Conservation (phyloP, 2,888 invertebrate genomes). For the Drosophila buzzatii region DNA sequence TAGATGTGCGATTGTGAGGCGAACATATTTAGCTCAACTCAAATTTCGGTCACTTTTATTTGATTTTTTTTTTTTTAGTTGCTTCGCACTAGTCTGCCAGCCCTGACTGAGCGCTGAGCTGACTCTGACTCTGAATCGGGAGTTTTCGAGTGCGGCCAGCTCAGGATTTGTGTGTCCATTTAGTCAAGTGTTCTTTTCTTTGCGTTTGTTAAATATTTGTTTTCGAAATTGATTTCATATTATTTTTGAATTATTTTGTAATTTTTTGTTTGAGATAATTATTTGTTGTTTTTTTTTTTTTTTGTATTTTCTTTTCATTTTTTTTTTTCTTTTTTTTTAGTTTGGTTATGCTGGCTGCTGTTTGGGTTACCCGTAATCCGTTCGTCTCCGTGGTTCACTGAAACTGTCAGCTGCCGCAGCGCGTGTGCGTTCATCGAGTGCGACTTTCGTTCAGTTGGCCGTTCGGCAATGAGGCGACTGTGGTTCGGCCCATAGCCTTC, state of each 20-base stretch:
- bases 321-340: neutral
- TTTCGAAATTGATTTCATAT: neutral
- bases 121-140: constrained; percentile 11
- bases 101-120: constrained; percentile 9
- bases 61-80: too few species aligned
- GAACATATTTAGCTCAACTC: constrained; percentile 42
- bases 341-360: constrained; percentile 38
- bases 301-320: neutral
- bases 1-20: constrained; percentile 1
- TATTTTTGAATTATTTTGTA: neutral
- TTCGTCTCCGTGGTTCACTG: constrained; percentile 86
- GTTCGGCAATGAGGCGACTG: constrained; percentile 13
- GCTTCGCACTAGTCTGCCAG: constrained; percentile 14
- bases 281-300: neutral
- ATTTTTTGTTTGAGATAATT: neutral
- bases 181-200: neutral
- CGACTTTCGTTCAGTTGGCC: constrained; percentile 81
- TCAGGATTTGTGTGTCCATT: neutral
- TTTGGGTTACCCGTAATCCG: constrained; percentile 85
- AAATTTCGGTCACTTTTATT: constrained; percentile 28
- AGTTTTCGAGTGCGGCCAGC: constrained; percentile 13
- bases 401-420: constrained; percentile 85
- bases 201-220: neutral
- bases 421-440: constrained; percentile 79
- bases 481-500: constrained; percentile 18